phyloP scores from a whole-genome alignment of 37 sponge, comb jelly and placozoan species.

The Mnemiopsis leidyi region DNA sequence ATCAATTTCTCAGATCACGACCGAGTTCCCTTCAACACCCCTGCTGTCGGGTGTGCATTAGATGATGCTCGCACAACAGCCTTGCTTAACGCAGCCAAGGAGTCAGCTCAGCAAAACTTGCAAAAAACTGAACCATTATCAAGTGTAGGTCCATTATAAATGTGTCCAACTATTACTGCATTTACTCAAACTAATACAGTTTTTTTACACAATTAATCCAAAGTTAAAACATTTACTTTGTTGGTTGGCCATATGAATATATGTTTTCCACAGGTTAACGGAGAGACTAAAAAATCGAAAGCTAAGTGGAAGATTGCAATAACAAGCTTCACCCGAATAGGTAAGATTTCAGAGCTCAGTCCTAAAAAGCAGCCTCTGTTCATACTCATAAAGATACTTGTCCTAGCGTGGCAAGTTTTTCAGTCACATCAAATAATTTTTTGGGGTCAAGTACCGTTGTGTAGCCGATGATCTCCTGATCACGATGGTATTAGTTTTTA shows the following conservation, averaged over 20 bases:
- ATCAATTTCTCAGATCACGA: slow-evolving; percentile 53
- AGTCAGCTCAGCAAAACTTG: slow-evolving; percentile 48
- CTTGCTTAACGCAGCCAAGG: slow-evolving; percentile 54
- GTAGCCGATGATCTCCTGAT: too few relatives aligned
- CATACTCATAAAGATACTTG: too few relatives aligned
- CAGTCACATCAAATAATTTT: too few relatives aligned
- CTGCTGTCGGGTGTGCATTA: slow-evolving; percentile 57
- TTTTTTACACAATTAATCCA: too few relatives aligned
- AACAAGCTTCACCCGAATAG: slow-evolving; percentile 11
- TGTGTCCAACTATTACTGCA: too few relatives aligned
- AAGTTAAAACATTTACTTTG: too few relatives aligned
- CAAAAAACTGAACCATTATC: background rate
- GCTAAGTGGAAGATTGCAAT: slow-evolving; percentile 17
- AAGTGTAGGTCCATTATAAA: background rate
- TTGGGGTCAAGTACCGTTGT: too few relatives aligned
- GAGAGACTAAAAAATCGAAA: slow-evolving; percentile 24
- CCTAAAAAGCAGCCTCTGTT: too few relatives aligned
- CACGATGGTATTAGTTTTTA: too few relatives aligned
- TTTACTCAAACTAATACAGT: too few relatives aligned
- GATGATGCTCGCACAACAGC: slow-evolving; percentile 57
- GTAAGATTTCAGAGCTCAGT: background rate
- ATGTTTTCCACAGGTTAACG: slow-evolving; percentile 9
- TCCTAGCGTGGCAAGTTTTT: too few relatives aligned
- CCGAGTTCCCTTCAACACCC: slow-evolving; percentile 34
- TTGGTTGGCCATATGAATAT: too few relatives aligned